A percentile compares a stretch with the other conserved stretches of the same genome.
Conservation (phyloP, 30 jellyfish, hydroid and myxozoan genomes). For the Turritopsis dohrnii region DNA sequence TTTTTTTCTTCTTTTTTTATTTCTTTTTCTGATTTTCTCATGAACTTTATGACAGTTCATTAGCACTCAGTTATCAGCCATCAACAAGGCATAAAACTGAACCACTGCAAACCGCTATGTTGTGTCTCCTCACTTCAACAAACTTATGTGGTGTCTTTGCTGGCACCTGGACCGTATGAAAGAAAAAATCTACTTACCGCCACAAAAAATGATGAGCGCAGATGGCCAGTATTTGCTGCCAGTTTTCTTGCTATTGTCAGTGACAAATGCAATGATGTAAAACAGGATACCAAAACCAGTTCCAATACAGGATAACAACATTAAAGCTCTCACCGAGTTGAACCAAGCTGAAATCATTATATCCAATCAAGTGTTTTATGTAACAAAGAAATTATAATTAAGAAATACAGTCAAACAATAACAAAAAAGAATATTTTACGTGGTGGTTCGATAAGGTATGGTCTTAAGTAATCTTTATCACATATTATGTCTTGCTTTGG, state of each 20-base stretch:
- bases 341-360: slow-evolving; percentile 23
- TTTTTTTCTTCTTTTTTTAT: too few species aligned
- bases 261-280: slow-evolving; percentile 7
- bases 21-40: too few species aligned
- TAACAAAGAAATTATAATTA: not conserved
- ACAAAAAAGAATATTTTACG: not conserved
- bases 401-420: not conserved
- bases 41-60: too few species aligned
- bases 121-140: too few species aligned
- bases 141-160: too few species aligned
- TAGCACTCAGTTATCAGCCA: too few species aligned
- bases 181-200: not conserved
- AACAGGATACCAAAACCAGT: slow-evolving; percentile 22
- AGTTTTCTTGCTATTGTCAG: slow-evolving; percentile 25
- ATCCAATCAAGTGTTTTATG: too few species aligned
- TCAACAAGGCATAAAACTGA: too few species aligned
- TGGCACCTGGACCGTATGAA: not conserved
- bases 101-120: too few species aligned
- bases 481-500: not conserved
- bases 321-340: slow-evolving; percentile 15
- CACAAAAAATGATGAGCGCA: slow-evolving; percentile 1
- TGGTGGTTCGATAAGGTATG: slow-evolving; percentile 17
- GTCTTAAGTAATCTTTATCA: slow-evolving; percentile 27
- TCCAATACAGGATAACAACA: slow-evolving; percentile 23
- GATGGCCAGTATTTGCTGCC: slow-evolving; percentile 26